Base-by-base conservation (phyloP, 1,140 invertebrate species). In the Odontomachus brunneus region DNA sequence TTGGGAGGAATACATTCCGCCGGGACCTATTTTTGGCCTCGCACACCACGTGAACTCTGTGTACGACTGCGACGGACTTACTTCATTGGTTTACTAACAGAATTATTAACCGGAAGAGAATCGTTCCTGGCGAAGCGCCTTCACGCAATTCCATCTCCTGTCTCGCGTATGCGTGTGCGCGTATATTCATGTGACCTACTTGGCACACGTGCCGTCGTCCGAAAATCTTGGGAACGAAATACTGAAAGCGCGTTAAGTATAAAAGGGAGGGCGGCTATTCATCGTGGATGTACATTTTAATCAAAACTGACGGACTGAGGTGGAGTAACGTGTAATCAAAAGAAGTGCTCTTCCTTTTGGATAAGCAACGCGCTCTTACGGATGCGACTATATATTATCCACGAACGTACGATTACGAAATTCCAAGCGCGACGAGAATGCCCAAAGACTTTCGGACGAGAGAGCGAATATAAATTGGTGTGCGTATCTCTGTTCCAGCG, bases 1-100 rank as follows among this genome's bases (percentile, higher is more conserved):
- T 88, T 88, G 86, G 85, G 44, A 89, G 87, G 89, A 89, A 85
- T 84, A 51, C 84, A 75, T 88, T 82, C 84, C 89, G 75, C 82
- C 82, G 74, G 80, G 81, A 84, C 73, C 83, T 87, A 78, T 73
- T 78, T 44, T 88, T 80, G 60, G 57, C 69, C 76, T 82, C 38
- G 65, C 83, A 65, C 55, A 44, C 84, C 67, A 83, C 65, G 67
- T 84, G 80, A 88, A 88, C 82, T 69, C 53, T 51, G 26, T 87
- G 76, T 87, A 89, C 83, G 87, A 66, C 75, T 44, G 86, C 82
- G 72, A 85, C 74, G 78, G 81, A 83, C 78, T 88, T 88, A 83
- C 67, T 12, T 44, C 60, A 87, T 87, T 87, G 87, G 83, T 87
- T 88, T 88, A 84, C 83, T 88, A 88, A 88, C 76, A 48, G 76